Evolutionary conservation across 1,140 invertebrate genomes (phyloP).

Genomic region (Drosophila rhopaloa): DNA sequence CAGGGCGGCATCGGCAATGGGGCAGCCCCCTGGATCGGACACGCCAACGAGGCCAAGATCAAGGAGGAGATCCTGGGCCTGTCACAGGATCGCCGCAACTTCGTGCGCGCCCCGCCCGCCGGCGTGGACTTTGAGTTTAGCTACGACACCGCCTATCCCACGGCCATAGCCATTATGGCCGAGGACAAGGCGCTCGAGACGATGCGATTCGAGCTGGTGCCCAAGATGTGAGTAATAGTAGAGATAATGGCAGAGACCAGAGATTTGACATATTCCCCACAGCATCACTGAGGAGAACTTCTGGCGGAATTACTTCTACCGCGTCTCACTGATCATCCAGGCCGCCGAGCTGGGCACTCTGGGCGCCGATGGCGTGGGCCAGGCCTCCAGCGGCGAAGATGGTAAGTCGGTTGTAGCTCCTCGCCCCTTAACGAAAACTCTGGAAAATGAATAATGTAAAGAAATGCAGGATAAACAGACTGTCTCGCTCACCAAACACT

Average conservation of each 20-base stretch:
- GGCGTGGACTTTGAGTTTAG: conserved; percentile 98
- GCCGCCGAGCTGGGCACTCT: conserved; percentile 91
- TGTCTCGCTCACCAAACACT: conserved; percentile 62
- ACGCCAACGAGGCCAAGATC: conserved; percentile 94
- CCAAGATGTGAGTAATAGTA: conserved; percentile 93
- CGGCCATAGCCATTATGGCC: conserved; percentile 96
- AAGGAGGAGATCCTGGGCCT: conserved; percentile 97
- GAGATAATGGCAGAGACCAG: too few species aligned
- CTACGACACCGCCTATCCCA: conserved; percentile 94
- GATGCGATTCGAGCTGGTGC: conserved; percentile 99
- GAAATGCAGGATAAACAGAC: conserved; percentile 34
- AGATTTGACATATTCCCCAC: conserved; percentile 7
- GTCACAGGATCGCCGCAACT: conserved; percentile 98
- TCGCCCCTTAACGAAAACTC: background rate
- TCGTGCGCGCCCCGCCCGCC: conserved; percentile 97
- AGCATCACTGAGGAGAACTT: conserved; percentile 99
- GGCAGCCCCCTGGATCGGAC: conserved; percentile 96
- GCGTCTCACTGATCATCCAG: conserved; percentile 98
- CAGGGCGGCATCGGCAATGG: conserved; percentile 91
- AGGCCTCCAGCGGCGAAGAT: conserved; percentile 84
- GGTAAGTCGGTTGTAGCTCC: conserved; percentile 65
- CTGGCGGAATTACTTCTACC: conserved; percentile 99
- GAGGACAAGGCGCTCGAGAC: conserved; percentile 98
- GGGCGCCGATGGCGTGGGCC: conserved; percentile 84
- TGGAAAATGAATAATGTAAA: conserved; percentile 4